These are phyloP conservation scores for Parnassius glacialis DNA, from an alignment of 2,888 invertebrate genomes.

Conservation along the genomic window DNA sequence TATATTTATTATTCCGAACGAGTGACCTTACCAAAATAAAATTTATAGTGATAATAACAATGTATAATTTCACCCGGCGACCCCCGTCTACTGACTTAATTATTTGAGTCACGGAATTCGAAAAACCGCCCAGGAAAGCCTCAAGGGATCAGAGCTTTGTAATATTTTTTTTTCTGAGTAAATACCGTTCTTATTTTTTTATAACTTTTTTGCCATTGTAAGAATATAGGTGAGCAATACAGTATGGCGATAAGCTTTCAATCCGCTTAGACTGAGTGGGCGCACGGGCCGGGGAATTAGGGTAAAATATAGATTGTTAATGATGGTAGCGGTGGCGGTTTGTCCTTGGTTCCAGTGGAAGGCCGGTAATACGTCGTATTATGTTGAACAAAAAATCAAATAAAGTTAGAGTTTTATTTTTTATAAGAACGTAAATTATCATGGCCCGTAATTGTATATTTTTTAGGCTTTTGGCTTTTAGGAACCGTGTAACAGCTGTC, in stretches of 20 bases:
- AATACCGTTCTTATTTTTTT: slow-evolving; percentile 54
- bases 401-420: no score
- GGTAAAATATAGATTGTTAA: slow-evolving; percentile 72
- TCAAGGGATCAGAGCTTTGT: slow-evolving; percentile 69
- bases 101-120: slow-evolving; percentile 79
- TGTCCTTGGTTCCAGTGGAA: slow-evolving; percentile 35
- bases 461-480: no score
- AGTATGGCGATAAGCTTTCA: slow-evolving; percentile 72
- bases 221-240: slow-evolving; percentile 67
- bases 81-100: slow-evolving; percentile 71
- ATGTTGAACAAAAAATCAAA: no score
- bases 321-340: slow-evolving; percentile 43
- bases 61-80: slow-evolving; percentile 72
- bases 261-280: slow-evolving; percentile 74
- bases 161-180: slow-evolving; percentile 55
- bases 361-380: background rate
- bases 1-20: slow-evolving; percentile 64
- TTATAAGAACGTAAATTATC: no score
- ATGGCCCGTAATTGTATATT: no score
- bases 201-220: slow-evolving; percentile 65
- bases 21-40: slow-evolving; percentile 67
- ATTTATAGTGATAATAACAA: slow-evolving; percentile 76
- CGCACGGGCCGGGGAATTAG: slow-evolving; percentile 60
- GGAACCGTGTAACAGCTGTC: no score
- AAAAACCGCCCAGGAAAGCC: slow-evolving; percentile 70